phyloP scores from a whole-genome alignment of 2,888 invertebrate genomes.

The Oscheius sp. region DNA sequence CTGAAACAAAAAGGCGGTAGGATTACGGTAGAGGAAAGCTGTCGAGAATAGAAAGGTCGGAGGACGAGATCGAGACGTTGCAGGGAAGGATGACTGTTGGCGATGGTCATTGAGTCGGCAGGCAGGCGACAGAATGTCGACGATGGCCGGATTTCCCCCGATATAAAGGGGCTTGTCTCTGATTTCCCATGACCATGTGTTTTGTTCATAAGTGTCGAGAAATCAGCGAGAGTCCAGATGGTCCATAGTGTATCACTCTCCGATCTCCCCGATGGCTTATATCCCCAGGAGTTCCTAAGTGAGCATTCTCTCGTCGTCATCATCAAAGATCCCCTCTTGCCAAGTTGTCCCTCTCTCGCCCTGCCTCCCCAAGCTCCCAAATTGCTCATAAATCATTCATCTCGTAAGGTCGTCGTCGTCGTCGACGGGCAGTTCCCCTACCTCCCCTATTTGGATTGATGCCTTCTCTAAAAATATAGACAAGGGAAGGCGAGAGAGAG shows the following conservation, averaged over 20 bases:
- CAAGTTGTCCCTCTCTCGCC: not conserved
- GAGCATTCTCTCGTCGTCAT: not conserved
- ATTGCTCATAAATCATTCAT: not conserved
- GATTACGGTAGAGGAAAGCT: no score
- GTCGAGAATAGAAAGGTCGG: no score
- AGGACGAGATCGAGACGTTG: no score
- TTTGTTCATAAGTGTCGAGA: no score
- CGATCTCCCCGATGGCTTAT: not conserved
- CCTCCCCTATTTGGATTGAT: not conserved
- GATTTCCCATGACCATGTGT: no score
- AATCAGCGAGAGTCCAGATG: no score
- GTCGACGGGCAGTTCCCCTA: not conserved
- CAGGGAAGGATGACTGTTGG: no score
- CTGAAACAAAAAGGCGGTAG: not conserved
- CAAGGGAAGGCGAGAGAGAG: no score
- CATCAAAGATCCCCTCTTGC: not conserved
- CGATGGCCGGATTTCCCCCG: no score
- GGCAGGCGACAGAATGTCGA: no score
- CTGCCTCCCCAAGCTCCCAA: constrained; percentile 2
- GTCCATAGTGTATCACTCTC: not conserved
- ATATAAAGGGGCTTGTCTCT: no score
- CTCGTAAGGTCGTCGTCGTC: not conserved
- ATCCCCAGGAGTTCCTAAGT: not conserved
- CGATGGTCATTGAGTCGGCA: no score
- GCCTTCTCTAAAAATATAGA: not conserved